phyloP scores from a whole-genome alignment of 2,797 vertebrate species.

The Chelmon rostratus region DNA sequence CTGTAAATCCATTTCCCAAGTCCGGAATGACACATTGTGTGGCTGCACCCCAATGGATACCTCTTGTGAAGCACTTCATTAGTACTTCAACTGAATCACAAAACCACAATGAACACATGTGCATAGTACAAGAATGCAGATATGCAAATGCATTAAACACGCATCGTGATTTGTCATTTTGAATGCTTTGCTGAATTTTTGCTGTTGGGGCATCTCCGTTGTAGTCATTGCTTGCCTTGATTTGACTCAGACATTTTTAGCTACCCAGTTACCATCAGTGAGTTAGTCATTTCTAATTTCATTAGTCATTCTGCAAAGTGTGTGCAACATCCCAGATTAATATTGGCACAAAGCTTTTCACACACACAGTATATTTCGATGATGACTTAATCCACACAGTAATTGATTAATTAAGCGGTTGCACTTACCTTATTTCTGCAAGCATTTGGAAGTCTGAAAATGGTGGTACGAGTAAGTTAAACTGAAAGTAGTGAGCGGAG shows the following conservation, averaged over 20 bases:
- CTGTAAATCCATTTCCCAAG: slow-evolving; percentile 51
- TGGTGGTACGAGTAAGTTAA: not conserved
- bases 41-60: slow-evolving; percentile 10
- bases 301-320: not conserved
- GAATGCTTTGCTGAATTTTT: not conserved
- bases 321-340: not conserved
- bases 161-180: not conserved
- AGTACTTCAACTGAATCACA: not conserved
- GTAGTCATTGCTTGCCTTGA: slow-evolving; percentile 2
- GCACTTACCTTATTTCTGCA: not conserved
- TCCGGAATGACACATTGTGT: slow-evolving; percentile 34
- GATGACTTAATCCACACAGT: not conserved
- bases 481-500: not conserved
- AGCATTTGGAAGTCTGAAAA: not conserved
- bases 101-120: not conserved
- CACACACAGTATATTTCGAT: not conserved
- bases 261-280: not conserved
- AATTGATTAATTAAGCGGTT: not conserved
- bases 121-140: not conserved
- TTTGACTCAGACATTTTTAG: slow-evolving; percentile 21
- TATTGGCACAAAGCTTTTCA: not conserved
- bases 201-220: not conserved
- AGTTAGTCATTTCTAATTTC: slow-evolving; percentile 20
- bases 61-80: slow-evolving; percentile 16
- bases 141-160: not conserved